These are phyloP conservation scores for Cephalopterus ornatus DNA, from an alignment of 2,113 vertebrate species.

Conservation along the genomic window DNA sequence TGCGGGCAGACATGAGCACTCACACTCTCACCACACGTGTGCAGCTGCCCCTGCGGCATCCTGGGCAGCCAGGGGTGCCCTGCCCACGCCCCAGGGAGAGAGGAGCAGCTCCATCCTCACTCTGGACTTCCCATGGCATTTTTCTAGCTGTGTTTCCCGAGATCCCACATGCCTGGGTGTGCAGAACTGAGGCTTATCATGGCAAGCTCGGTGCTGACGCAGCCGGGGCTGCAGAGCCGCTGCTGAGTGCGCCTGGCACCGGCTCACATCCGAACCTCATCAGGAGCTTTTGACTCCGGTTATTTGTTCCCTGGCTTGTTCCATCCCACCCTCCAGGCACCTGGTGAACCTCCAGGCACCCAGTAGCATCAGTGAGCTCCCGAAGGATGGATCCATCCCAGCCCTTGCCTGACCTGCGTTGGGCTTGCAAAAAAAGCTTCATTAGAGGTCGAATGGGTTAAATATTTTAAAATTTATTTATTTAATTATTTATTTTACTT, in stretches of 20 bases:
- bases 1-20: rapidly evolving
- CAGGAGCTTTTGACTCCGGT: neutral
- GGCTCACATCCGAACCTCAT: neutral
- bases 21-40: rapidly evolving
- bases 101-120: neutral
- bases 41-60: neutral
- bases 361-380: rapidly evolving
- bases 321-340: neutral
- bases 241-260: neutral
- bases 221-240: neutral
- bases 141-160: neutral
- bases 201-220: neutral
- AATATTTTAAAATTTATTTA: neutral
- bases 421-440: neutral
- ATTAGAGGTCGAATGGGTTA: neutral
- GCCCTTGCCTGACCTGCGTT: neutral
- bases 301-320: neutral
- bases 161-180: rapidly evolving
- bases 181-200: rapidly evolving
- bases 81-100: neutral
- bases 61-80: rapidly evolving
- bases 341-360: neutral
- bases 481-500: neutral
- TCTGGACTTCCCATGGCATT: rapidly evolving
- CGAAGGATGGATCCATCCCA: neutral